Evolutionary conservation across 2,888 invertebrate genomes (phyloP).

Genomic region (Agrotis segetum): DNA sequence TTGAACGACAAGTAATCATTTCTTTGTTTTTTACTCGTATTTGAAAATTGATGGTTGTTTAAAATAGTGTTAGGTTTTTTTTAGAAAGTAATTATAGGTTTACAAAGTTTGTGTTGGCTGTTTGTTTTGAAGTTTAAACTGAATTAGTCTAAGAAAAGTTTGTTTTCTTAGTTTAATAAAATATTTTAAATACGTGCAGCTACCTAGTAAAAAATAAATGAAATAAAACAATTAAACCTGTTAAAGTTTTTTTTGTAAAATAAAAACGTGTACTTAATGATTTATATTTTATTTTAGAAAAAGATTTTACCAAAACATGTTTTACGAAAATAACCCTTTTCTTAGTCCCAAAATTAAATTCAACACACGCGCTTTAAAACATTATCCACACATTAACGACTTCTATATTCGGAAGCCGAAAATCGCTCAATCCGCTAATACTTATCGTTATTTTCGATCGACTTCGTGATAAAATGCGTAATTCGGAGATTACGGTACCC

Average conservation of each 20-base stretch:
- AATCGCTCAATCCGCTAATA: constrained; percentile 44
- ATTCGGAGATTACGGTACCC: constrained; percentile 67
- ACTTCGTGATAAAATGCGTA: constrained; percentile 78
- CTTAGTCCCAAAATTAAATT: constrained; percentile 15
- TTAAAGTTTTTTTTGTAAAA: background rate
- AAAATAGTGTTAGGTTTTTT: constrained; percentile 15
- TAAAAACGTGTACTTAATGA: background rate
- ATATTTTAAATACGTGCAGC: constrained; percentile 6
- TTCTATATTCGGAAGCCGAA: constrained; percentile 30
- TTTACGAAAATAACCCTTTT: constrained; percentile 1
- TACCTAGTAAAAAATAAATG: constrained; percentile 8
- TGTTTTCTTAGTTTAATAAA: constrained; percentile 17
- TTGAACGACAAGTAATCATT: constrained; percentile 16
- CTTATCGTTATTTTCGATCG: constrained; percentile 63
- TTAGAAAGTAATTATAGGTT: constrained; percentile 12
- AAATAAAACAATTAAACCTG: constrained; percentile 4
- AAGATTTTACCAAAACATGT: background rate
- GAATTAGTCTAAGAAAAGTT: constrained; percentile 9
- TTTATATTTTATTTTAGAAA: background rate
- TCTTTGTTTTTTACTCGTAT: constrained; percentile 21
- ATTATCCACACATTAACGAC: constrained; percentile 35
- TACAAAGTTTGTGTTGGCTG: constrained; percentile 4
- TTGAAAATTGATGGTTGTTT: constrained; percentile 14
- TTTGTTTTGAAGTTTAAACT: constrained; percentile 11
- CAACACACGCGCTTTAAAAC: constrained; percentile 11